Base-by-base conservation (phyloP, 2,113 vertebrate species). In the Campylorhamphus procurvoides region DNA sequence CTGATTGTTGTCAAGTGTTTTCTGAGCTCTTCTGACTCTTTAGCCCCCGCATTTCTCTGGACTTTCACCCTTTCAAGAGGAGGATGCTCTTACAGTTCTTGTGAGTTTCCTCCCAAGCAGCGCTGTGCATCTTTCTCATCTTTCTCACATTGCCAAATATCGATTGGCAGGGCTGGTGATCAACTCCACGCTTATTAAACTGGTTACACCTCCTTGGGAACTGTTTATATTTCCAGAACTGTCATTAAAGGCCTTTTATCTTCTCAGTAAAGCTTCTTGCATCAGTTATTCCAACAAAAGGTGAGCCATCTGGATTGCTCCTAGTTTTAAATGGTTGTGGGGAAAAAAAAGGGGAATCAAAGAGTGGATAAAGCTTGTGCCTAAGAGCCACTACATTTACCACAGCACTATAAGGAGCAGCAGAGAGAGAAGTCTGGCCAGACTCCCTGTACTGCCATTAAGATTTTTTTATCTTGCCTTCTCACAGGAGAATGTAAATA, bases 401-500 rank as follows among this genome's bases (percentile, higher is more conserved):
- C 33, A 19, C 11, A 7, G 58, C 37, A 49, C 33, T 49, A 49
- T 19, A 24, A 64, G 63, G 39, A 74, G 66, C 69, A 79, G n/a
- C 6, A 6, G 63, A 79, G 84, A 79, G 46, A 64, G 29, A 58
- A 49, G 35, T 50, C 42, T 77, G 82, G 58, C 50, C 49, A 84
- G 81, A 82, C 14, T 73, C 92, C 71, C 79, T 66, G 90, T 75
- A 7, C 39, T 42, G 63, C 74, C 42, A 59, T 88, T 68, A 80
- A 90, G 73, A 78, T 81, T 52, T 67, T 93, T 63, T 89, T 31
- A 3, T 67, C 71, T 60, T 83, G 60, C 58, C 59, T 76, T 87
- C 83, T 96, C 84, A 47, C 7, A 23, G 87, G 83, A 95, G 68
- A 86, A 83, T 39, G 84, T 37, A 96, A 95, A 90, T 74, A 68